A percentile compares a stretch with the other conserved stretches of the same genome.
Conservation (phyloP, 2,888 invertebrate genomes). For the Cybosia mesomella region DNA sequence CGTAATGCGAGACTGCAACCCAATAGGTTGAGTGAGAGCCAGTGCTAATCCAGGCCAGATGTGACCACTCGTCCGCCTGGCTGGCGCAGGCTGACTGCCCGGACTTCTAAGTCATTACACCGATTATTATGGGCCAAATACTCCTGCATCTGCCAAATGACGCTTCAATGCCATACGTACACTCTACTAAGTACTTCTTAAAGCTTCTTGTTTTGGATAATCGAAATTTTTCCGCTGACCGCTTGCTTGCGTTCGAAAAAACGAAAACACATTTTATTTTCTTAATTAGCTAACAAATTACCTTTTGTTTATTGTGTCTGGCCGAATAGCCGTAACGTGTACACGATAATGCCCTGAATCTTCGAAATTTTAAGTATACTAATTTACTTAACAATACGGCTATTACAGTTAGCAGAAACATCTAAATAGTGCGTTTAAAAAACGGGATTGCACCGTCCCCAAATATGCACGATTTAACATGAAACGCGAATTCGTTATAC, state of each 20-base stretch:
- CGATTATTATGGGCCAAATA: conserved; percentile 77
- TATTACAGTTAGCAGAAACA: conserved; percentile 75
- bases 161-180: conserved; percentile 40
- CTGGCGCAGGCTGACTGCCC: conserved; percentile 57
- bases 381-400: conserved; percentile 79
- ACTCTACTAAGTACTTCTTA: conserved; percentile 13
- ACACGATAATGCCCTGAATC: conserved; percentile 55
- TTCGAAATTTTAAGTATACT: conserved; percentile 70
- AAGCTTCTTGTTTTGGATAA: conserved; percentile 19
- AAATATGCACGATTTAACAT: conserved; percentile 84
- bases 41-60: conserved; percentile 76
- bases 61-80: conserved; percentile 59
- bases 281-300: conserved; percentile 53
- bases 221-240: conserved; percentile 29
- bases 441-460: conserved; percentile 77
- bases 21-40: conserved; percentile 67
- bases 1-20: conserved; percentile 72
- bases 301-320: conserved; percentile 54
- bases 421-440: conserved; percentile 81
- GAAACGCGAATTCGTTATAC: conserved; percentile 87
- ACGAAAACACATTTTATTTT: conserved; percentile 33
- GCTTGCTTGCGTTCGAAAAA: conserved; percentile 21
- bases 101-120: conserved; percentile 85
- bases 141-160: conserved; percentile 77
- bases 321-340: conserved; percentile 52